phyloP scores from a whole-genome alignment of 2,888 invertebrate genomes.

The Mesorhabditis belari region DNA sequence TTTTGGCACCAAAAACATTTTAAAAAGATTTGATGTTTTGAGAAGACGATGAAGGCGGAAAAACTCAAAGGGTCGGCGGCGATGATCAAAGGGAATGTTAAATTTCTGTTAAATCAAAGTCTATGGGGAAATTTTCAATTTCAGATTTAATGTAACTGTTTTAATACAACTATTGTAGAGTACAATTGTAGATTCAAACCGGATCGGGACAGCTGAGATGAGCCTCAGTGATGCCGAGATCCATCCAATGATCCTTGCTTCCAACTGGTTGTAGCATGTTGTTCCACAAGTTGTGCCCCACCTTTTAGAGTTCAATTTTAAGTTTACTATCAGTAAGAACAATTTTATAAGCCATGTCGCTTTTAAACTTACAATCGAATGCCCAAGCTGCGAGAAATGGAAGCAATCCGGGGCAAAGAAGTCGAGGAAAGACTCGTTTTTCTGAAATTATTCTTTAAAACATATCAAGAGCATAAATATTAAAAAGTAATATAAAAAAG shows the following conservation, averaged over 20 bases:
- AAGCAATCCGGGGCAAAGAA: constrained; percentile 46
- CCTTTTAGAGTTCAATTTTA: constrained; percentile 8
- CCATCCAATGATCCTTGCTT: constrained; percentile 22
- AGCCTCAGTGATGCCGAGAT: constrained; percentile 16
- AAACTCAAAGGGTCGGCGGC: too few relatives aligned
- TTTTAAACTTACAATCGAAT: constrained; percentile 30
- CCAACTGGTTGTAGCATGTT: constrained; percentile 40
- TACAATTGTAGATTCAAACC: too few relatives aligned
- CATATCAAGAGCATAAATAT: not conserved
- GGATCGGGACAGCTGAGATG: constrained; percentile 36
- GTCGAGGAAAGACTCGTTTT: constrained; percentile 15
- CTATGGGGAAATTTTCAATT: too few relatives aligned
- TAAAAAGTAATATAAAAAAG: not conserved
- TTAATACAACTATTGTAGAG: too few relatives aligned
- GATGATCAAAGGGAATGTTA: not conserved
- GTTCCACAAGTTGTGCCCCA: constrained; percentile 36
- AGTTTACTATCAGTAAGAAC: too few relatives aligned
- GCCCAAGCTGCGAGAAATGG: constrained; percentile 43
- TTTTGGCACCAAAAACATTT: not conserved
- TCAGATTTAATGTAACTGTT: too few relatives aligned
- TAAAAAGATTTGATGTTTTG: not conserved
- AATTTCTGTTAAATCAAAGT: not conserved
- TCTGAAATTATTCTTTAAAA: constrained; percentile 4
- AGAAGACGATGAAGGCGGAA: too few relatives aligned
- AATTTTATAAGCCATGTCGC: too few relatives aligned